Conservation (phyloP, 2,113 vertebrate species). For the pig (Sus scrofa) region DNA sequence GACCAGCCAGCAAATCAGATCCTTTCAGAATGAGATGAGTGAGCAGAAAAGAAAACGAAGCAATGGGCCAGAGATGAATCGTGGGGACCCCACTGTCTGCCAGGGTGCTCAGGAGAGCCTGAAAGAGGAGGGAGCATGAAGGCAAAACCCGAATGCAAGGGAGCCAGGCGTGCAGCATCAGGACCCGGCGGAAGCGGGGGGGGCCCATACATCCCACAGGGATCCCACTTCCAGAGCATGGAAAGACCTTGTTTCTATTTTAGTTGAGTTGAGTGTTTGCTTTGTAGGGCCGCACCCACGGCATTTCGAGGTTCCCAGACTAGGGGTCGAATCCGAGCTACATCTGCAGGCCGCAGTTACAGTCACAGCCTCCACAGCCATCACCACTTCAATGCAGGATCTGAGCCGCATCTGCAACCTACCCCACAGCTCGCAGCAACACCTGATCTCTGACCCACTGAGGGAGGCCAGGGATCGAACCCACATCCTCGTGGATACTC, state of each 20-base stretch:
- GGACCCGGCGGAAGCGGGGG: background rate
- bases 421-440: too few relatives aligned
- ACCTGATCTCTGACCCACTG: too few relatives aligned
- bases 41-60: background rate
- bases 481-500: too few relatives aligned
- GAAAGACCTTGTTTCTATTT: background rate
- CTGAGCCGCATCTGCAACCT: too few relatives aligned
- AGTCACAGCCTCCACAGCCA: too few relatives aligned
- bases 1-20: background rate
- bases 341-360: too few relatives aligned
- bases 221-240: background rate
- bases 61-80: background rate
- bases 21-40: background rate
- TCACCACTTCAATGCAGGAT: too few relatives aligned
- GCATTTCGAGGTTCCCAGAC: too few relatives aligned
- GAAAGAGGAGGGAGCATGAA: background rate
- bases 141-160: background rate
- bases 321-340: too few relatives aligned
- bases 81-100: background rate
- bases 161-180: rapidly evolving
- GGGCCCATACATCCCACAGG: background rate
- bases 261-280: too few relatives aligned
- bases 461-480: too few relatives aligned
- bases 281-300: too few relatives aligned
- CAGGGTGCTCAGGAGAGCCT: background rate